A percentile compares a stretch with the other conserved stretches of the same genome.
Conservation (phyloP, 2,113 vertebrate species). For the Dasyornis broadbenti region DNA sequence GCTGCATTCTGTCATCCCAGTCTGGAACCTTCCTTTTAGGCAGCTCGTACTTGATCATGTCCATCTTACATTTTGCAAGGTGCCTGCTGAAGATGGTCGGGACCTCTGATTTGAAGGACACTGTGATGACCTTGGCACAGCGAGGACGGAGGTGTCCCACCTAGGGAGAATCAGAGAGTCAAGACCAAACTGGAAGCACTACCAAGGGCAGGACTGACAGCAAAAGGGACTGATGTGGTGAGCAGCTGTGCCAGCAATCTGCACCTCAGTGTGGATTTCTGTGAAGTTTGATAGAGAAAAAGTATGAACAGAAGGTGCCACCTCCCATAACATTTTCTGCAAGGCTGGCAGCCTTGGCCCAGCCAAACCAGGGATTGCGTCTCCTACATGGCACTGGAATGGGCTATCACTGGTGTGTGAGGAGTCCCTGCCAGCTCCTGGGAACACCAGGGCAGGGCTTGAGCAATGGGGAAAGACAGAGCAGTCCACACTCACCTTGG, state of each 20-base stretch:
- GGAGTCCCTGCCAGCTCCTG: background rate
- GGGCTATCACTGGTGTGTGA: rapidly evolving
- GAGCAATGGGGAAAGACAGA: background rate
- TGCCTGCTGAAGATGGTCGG: slow-evolving; percentile 63
- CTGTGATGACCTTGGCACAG: slow-evolving; percentile 80
- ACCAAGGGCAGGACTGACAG: background rate
- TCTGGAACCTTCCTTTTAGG: slow-evolving; percentile 77
- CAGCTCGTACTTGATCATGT: slow-evolving; percentile 72
- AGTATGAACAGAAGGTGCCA: background rate
- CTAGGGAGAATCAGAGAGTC: slow-evolving; percentile 42
- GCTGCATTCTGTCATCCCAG: slow-evolving; percentile 82
- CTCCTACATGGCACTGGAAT: rapidly evolving
- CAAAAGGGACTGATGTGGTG: background rate
- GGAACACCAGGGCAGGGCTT: background rate
- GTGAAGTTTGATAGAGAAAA: background rate
- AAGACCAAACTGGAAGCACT: background rate
- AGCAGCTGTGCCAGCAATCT: background rate
- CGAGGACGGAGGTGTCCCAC: slow-evolving; percentile 87
- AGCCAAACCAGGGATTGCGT: background rate
- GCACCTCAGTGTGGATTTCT: background rate
- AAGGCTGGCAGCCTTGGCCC: background rate
- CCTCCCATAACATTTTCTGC: background rate
- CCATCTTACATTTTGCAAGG: slow-evolving; percentile 74
- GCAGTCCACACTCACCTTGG: slow-evolving; percentile 62
- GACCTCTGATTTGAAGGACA: slow-evolving; percentile 75